Evolutionary conservation across 2,113 vertebrate species (phyloP).

Genomic region (Labeo rohita): DNA sequence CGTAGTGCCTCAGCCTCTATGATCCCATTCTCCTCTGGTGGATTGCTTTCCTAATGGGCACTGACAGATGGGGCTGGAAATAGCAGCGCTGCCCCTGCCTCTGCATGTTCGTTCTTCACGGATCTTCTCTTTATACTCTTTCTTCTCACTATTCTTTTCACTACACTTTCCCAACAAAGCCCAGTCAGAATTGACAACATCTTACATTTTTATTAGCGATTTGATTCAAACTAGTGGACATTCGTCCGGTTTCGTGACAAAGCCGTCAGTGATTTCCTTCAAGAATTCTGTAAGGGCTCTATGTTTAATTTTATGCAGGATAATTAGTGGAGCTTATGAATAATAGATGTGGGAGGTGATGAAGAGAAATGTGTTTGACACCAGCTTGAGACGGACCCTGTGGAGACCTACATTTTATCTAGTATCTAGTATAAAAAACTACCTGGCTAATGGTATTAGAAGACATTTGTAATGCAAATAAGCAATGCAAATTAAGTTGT

Average conservation of each 20-base stretch:
- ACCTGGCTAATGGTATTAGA: not conserved
- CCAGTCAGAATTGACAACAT: not conserved
- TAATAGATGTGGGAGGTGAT: slow-evolving; percentile 60
- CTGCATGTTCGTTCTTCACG: slow-evolving; percentile 49
- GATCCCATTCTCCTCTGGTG: slow-evolving; percentile 78
- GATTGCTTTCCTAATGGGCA: slow-evolving; percentile 77
- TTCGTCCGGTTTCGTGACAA: not conserved
- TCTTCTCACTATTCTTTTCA: slow-evolving; percentile 12
- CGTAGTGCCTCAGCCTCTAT: slow-evolving; percentile 74
- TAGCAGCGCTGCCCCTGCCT: slow-evolving; percentile 66
- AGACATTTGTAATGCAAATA: slow-evolving; percentile 2
- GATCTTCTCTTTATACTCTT: slow-evolving; percentile 14
- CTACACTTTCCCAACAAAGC: slow-evolving; percentile 31
- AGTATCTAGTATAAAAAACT: not conserved
- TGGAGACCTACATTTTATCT: not conserved
- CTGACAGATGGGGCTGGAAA: slow-evolving; percentile 78
- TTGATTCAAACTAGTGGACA: slow-evolving; percentile 38
- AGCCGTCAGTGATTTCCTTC: slow-evolving; percentile 30
- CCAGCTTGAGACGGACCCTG: slow-evolving; percentile 1
- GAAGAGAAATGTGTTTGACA: not conserved
- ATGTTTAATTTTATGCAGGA: slow-evolving; percentile 62
- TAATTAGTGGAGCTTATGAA: slow-evolving; percentile 71
- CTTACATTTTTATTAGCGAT: slow-evolving; percentile 54
- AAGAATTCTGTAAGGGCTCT: slow-evolving; percentile 40
- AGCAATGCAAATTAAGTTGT: not conserved